These are phyloP conservation scores for Diaperis boleti DNA, from an alignment of 2,888 invertebrate genomes.

Conservation along the genomic window DNA sequence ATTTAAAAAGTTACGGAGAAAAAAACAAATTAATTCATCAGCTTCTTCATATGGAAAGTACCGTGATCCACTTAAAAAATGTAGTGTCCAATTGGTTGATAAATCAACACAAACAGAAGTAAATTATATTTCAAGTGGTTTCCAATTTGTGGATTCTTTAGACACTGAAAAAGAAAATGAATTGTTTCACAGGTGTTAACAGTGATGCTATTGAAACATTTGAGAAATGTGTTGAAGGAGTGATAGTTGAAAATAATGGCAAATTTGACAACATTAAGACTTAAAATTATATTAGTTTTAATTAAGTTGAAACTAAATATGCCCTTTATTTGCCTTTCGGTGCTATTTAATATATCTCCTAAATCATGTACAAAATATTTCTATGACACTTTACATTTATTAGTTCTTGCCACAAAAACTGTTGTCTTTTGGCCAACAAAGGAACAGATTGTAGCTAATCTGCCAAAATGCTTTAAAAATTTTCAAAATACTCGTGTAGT, in stretches of 20 bases:
- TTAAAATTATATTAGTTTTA: background rate
- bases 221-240: background rate
- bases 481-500: background rate
- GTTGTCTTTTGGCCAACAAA: background rate
- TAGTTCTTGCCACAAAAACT: background rate
- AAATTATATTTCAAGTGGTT: no score
- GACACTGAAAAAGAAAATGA: background rate
- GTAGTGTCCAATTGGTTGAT: background rate
- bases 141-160: background rate
- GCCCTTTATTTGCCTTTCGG: background rate
- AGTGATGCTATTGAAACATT: background rate
- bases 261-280: background rate
- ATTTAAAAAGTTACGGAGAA: no score
- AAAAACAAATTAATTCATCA: no score
- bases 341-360: background rate
- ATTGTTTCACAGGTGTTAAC: background rate
- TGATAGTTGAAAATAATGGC: background rate
- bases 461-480: background rate
- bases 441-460: background rate
- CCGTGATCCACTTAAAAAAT: no score
- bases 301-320: conserved; percentile 1
- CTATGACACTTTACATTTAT: background rate
- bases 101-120: background rate
- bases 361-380: background rate
- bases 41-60: no score